A percentile compares a stretch with the other conserved stretches of the same genome.
phyloP scores from a whole-genome alignment of 2,113 vertebrate species.

The Sinocyclocheilus anshuiensis region DNA sequence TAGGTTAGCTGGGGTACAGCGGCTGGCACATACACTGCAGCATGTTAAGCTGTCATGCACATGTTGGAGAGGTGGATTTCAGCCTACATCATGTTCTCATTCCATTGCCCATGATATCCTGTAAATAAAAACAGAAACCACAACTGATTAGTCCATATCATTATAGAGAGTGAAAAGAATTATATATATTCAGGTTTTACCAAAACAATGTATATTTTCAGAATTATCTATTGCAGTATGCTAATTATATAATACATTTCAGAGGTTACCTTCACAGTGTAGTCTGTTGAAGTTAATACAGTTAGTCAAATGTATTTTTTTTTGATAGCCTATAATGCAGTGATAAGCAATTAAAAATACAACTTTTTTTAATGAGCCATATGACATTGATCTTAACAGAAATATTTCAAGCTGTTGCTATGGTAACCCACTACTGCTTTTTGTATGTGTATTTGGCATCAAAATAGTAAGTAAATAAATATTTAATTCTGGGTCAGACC shows the following conservation, averaged over 20 bases:
- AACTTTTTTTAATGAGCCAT: not conserved
- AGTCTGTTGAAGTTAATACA: not conserved
- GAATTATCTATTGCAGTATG: not conserved
- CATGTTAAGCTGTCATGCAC: not conserved
- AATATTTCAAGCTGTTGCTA: not conserved
- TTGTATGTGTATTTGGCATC: not conserved
- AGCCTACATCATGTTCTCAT: slow-evolving; percentile 7
- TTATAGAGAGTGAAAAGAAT: not conserved
- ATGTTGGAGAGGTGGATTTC: not conserved
- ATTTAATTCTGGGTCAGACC: not conserved
- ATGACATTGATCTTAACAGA: not conserved
- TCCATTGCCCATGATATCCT: not conserved
- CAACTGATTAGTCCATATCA: not conserved
- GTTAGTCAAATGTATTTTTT: not conserved
- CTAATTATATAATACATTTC: not conserved
- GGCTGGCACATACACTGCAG: not conserved
- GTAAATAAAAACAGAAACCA: not conserved
- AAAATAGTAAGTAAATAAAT: not conserved
- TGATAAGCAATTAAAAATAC: not conserved
- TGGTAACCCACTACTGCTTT: not conserved
- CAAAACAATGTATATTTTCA: not conserved
- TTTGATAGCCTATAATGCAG: not conserved
- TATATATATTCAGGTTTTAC: not conserved
- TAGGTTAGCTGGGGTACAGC: not conserved
- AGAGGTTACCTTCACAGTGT: not conserved